Conservation (phyloP, 2,888 invertebrate species). For the Tuta absoluta region DNA sequence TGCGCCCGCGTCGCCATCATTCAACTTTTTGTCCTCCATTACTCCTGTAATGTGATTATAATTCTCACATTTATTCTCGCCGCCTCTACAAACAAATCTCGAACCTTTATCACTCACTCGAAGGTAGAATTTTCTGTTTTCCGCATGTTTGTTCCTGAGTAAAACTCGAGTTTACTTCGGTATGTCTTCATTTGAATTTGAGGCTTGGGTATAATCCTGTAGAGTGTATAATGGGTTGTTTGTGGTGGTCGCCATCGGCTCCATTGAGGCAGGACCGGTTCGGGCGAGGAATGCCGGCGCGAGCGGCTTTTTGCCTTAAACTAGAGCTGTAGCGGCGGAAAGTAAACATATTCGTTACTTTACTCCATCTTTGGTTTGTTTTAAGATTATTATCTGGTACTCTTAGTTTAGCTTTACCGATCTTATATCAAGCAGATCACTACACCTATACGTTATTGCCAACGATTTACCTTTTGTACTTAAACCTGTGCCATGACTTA, state of each 20-base stretch:
- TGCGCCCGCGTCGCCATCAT: slow-evolving; percentile 52
- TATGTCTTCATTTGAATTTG: slow-evolving; percentile 32
- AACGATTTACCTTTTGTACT: too few species aligned
- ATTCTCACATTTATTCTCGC: slow-evolving; percentile 49
- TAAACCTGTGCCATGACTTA: too few species aligned
- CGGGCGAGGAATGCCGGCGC: slow-evolving; percentile 68
- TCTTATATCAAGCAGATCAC: neutral
- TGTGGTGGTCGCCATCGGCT: slow-evolving; percentile 50
- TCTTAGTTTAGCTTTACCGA: neutral
- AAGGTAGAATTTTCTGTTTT: slow-evolving; percentile 1
- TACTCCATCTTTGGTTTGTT: slow-evolving; percentile 12
- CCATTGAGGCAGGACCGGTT: slow-evolving; percentile 76
- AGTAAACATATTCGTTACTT: slow-evolving; percentile 21
- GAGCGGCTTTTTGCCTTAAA: slow-evolving; percentile 67
- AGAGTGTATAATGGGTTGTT: slow-evolving; percentile 10
- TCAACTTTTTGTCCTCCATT: slow-evolving; percentile 68
- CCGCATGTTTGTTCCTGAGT: slow-evolving; percentile 7
- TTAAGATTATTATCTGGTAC: neutral
- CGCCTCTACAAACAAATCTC: slow-evolving; percentile 7
- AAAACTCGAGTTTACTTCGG: slow-evolving; percentile 11
- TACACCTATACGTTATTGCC: too few species aligned
- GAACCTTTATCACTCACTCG: neutral
- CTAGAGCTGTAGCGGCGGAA: slow-evolving; percentile 24
- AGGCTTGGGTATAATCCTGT: slow-evolving; percentile 40
- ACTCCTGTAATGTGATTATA: slow-evolving; percentile 70